Percentiles rank a stretch among this genome's conserved stretches.
phyloP scores from a whole-genome alignment of 2,888 invertebrate species.

The Leptodirus hochenwartii region DNA sequence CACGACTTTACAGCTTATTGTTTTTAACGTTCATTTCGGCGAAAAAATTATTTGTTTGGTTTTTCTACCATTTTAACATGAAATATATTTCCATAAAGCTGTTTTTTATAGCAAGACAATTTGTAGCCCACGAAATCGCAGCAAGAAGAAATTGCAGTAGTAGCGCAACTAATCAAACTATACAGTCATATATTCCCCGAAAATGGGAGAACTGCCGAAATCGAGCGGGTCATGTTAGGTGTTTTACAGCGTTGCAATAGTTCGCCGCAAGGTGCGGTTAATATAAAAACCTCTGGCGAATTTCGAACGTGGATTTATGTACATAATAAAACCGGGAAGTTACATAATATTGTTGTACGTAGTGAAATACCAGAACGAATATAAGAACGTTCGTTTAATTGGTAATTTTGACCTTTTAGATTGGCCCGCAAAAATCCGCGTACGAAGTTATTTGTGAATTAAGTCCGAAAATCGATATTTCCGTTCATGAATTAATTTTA shows the following conservation, averaged over 20 bases:
- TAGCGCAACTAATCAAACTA: constrained; percentile 56
- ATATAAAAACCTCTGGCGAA: constrained; percentile 55
- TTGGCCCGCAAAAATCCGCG: constrained; percentile 61
- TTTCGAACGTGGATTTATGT: constrained; percentile 65
- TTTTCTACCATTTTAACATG: too few species aligned
- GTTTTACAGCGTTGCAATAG: constrained; percentile 50
- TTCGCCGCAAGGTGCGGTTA: constrained; percentile 36
- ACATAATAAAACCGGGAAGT: constrained; percentile 38
- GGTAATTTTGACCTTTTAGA: constrained; percentile 26
- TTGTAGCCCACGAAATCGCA: too few species aligned
- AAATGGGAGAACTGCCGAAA: constrained; percentile 50
- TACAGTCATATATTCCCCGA: constrained; percentile 68
- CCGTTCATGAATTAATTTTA: constrained; percentile 51
- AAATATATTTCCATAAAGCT: too few species aligned
- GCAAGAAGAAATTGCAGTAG: constrained; percentile 53
- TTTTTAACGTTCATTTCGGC: too few species aligned
- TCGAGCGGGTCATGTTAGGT: constrained; percentile 57
- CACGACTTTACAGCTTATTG: too few species aligned
- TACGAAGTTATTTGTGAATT: constrained; percentile 58
- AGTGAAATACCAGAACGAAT: not conserved
- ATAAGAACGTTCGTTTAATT: not conserved
- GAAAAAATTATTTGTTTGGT: too few species aligned
- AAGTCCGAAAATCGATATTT: constrained; percentile 39
- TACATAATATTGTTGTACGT: constrained; percentile 42
- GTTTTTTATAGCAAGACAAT: too few species aligned